phyloP scores from a whole-genome alignment of 2,888 invertebrate species.

The Phyllotreta striolata region DNA sequence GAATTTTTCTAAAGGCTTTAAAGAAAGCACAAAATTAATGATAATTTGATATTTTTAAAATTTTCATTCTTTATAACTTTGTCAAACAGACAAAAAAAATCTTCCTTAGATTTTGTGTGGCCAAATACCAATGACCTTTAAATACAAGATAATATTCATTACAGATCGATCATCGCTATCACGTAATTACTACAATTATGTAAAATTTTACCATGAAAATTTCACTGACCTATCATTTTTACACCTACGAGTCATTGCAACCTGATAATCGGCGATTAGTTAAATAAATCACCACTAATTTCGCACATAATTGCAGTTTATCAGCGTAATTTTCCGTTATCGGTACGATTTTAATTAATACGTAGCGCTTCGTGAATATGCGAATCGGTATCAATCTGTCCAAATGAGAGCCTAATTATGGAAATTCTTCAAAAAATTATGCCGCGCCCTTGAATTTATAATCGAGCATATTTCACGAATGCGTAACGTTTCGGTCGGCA shows the following conservation, averaged over 20 bases:
- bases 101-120: neutral
- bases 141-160: neutral
- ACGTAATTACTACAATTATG: conserved; percentile 18
- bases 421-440: no score
- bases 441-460: no score
- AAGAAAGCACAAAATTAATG: no score
- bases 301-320: conserved; percentile 17
- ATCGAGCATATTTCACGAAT: no score
- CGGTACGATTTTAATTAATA: conserved; percentile 17
- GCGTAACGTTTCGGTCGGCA: no score
- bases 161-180: neutral
- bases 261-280: conserved; percentile 14
- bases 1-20: no score
- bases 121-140: conserved; percentile 4
- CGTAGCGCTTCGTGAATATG: conserved; percentile 16
- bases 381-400: conserved; percentile 4
- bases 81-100: neutral
- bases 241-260: conserved; percentile 8
- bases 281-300: conserved; percentile 17
- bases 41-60: neutral
- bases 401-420: conserved; percentile 10
- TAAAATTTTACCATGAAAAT: conserved; percentile 20
- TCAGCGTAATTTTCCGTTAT: conserved; percentile 19
- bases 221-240: conserved; percentile 24
- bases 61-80: neutral